Percentiles rank a stretch among this genome's conserved stretches.
These are phyloP conservation scores for Caenorhabditis drosophilae DNA, from an alignment of 2,888 invertebrate species.

Conservation along the genomic window DNA sequence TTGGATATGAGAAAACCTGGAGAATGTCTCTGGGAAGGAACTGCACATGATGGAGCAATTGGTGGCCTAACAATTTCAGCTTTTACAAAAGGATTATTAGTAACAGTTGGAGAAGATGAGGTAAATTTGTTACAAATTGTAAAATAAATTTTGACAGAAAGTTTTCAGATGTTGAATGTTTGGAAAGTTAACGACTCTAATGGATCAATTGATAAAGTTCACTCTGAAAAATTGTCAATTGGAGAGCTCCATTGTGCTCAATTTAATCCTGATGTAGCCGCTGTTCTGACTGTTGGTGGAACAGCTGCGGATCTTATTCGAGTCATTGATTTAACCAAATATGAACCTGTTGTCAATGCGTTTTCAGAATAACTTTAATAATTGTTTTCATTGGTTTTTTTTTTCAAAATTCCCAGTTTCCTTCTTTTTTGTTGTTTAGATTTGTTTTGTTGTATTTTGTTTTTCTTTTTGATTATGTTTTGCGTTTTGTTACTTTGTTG, in stretches of 20 bases:
- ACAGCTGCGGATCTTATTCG: slow-evolving; percentile 54
- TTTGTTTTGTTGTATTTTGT: background rate
- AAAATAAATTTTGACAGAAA: background rate
- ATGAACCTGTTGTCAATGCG: slow-evolving; percentile 47
- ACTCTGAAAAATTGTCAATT: slow-evolving; percentile 47
- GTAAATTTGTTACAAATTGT: slow-evolving; percentile 21
- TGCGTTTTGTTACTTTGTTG: background rate
- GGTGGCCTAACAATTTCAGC: slow-evolving; percentile 51
- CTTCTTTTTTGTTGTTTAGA: background rate
- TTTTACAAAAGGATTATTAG: slow-evolving; percentile 50
- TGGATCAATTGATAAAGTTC: slow-evolving; percentile 40
- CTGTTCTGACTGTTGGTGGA: slow-evolving; percentile 55
- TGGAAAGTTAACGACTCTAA: slow-evolving; percentile 53
- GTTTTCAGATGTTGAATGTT: slow-evolving; percentile 50
- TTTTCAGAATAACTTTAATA: slow-evolving; percentile 38
- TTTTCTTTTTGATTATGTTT: background rate
- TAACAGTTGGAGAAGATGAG: slow-evolving; percentile 58
- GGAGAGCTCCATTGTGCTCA: slow-evolving; percentile 50
- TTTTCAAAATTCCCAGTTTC: background rate
- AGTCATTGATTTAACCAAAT: slow-evolving; percentile 54
- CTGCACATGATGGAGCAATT: slow-evolving; percentile 57
- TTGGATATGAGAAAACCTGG: slow-evolving; percentile 59
- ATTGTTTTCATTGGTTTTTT: background rate
- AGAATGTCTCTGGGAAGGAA: slow-evolving; percentile 40
- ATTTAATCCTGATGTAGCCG: slow-evolving; percentile 58